Evolutionary conservation across 2,797 vertebrate genomes (phyloP).

Genomic region (Sphenopsis melanotis): DNA sequence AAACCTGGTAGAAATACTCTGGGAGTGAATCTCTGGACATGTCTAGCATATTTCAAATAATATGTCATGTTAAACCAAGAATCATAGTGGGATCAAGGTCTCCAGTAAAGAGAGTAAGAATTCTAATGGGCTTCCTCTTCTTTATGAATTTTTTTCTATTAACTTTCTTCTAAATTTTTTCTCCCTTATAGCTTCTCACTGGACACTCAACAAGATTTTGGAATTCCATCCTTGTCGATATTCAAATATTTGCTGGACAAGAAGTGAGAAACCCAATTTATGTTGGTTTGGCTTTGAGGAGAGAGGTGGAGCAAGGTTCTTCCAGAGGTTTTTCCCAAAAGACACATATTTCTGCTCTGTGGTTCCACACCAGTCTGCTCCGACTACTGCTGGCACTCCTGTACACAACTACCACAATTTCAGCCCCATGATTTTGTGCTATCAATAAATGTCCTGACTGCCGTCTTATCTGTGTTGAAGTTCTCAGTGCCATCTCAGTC

Average conservation of each 20-base stretch:
- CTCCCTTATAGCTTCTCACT: background rate
- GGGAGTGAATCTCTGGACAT: background rate
- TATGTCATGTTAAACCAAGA: background rate
- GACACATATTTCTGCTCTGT: background rate
- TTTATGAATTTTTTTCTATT: background rate
- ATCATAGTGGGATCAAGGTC: background rate
- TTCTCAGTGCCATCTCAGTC: background rate
- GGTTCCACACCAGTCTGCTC: background rate
- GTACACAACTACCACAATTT: background rate
- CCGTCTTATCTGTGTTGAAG: background rate
- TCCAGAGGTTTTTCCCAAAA: fast-evolving
- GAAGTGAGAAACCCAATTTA: background rate
- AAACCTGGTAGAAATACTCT: background rate
- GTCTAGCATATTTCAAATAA: background rate
- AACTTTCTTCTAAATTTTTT: background rate
- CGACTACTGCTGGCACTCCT: no score
- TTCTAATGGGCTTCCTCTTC: background rate
- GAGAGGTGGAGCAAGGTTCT: fast-evolving
- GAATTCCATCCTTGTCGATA: background rate
- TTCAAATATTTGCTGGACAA: background rate
- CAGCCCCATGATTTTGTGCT: background rate
- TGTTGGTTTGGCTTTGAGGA: background rate
- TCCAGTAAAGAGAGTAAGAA: background rate
- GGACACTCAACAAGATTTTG: background rate
- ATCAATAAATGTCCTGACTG: background rate